Percentiles rank a stretch among this genome's conserved stretches.
These are phyloP conservation scores for Orthonyx spaldingii DNA, from an alignment of 2,113 vertebrate species.

Conservation along the genomic window DNA sequence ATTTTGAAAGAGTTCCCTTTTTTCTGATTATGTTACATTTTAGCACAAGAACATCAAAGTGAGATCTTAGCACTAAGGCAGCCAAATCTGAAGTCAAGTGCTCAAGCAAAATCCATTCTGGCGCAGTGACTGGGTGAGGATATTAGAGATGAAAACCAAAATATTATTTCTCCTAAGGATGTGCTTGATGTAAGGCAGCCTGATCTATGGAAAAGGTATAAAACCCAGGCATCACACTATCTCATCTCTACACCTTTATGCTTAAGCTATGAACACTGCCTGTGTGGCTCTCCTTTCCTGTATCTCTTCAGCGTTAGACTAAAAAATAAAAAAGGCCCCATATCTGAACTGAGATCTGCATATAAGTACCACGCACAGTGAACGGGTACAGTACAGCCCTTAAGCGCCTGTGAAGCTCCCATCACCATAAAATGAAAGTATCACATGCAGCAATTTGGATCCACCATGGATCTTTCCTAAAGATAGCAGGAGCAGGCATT, in stretches of 20 bases:
- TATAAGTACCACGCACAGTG: accelerated
- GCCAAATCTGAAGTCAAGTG: background rate
- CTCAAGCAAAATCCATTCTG: background rate
- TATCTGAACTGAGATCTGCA: background rate
- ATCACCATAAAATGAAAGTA: background rate
- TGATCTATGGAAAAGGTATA: background rate
- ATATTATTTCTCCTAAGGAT: background rate
- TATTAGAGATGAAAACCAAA: background rate
- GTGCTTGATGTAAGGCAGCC: background rate
- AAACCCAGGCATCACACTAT: background rate
- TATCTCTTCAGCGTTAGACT: background rate
- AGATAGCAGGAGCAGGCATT: background rate
- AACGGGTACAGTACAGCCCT: background rate
- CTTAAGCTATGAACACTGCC: background rate
- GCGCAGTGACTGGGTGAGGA: background rate
- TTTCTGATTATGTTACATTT: background rate
- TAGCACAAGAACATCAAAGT: background rate
- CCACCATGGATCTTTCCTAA: background rate
- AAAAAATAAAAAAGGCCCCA: background rate
- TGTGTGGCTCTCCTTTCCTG: background rate
- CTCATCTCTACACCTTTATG: background rate
- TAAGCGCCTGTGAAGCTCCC: background rate
- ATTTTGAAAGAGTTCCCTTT: background rate
- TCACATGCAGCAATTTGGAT: background rate
- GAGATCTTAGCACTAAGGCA: background rate